These are phyloP conservation scores for Syngnathus typhle DNA, from an alignment of 2,113 vertebrate species.

Conservation along the genomic window DNA sequence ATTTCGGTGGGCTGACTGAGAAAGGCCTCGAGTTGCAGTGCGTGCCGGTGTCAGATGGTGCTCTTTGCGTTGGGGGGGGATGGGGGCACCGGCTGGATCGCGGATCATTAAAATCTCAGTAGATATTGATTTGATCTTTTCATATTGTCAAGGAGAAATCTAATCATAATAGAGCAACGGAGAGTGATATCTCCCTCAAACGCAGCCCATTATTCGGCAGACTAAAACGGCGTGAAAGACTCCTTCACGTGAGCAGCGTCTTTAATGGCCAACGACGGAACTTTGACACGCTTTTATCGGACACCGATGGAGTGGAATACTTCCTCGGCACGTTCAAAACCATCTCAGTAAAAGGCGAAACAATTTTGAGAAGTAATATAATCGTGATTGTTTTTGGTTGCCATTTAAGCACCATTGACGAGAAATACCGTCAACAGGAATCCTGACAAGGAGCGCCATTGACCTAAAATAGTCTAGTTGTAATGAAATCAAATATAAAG, in stretches of 20 bases:
- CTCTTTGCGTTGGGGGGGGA: conserved; percentile 47
- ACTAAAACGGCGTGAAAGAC: conserved; percentile 30
- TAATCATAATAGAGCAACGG: conserved; percentile 66
- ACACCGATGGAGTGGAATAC: conserved; percentile 13
- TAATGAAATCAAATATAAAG: conserved; percentile 60
- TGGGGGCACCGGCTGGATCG: conserved; percentile 27
- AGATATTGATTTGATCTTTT: conserved; percentile 71
- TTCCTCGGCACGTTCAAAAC: conserved; percentile 41
- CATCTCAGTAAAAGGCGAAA: not conserved
- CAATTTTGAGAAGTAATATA: too few relatives aligned
- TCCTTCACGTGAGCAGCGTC: conserved; percentile 14
- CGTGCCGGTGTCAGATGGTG: conserved; percentile 48
- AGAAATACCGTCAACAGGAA: too few relatives aligned
- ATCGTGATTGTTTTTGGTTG: too few relatives aligned
- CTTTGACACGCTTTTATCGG: not conserved
- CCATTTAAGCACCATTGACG: too few relatives aligned
- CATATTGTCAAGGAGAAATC: conserved; percentile 70
- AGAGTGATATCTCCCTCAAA: conserved; percentile 63
- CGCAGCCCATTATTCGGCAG: conserved; percentile 53
- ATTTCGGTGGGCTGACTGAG: conserved; percentile 42
- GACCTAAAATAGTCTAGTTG: too few relatives aligned
- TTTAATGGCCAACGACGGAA: not conserved
- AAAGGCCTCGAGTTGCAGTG: conserved; percentile 26
- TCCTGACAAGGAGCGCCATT: too few relatives aligned
- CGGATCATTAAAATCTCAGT: conserved; percentile 69